Base-by-base conservation (phyloP, 2,113 vertebrate genomes). In the Elaphurus davidianus region DNA sequence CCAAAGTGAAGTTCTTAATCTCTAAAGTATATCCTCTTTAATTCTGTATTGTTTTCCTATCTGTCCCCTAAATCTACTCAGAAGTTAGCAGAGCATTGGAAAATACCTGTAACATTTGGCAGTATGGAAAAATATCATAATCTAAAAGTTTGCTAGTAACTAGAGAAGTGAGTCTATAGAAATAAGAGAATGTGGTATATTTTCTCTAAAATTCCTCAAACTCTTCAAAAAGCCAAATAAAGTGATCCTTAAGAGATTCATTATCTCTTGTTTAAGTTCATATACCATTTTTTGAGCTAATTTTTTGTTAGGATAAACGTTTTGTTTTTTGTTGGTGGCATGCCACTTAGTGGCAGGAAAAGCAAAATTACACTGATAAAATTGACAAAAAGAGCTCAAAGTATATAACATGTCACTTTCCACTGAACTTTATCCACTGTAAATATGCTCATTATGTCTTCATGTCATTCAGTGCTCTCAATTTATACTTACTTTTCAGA, bases 371-470 rank as follows among this genome's bases (percentile, higher is more conserved):
- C 3, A 28, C 1, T 91, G 11, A 21, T 21, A 30, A 59, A 92
- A 54, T 62, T 97, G 91, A n/a, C 9, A 10, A 55, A 95, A 95
- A 88, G 45, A 76, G 30, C 27, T 97, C 84, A 45, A 27, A 50
- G 84, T 60, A 67, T 54, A 27, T 43, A 62, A 5, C 14, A 93
- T 93, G 90, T 97, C 40, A 82, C 50, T 95, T 97, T 88, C n/a
- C 84, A 33, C 57, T 96, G 55, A 92, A 85, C 71, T 64, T 86
- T 89, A 28, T 45, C 54, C n/a, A 33, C 30, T 90, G 4, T 74
- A 62, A 82, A n/a, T 33, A 92, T 43, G 15, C 14, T 86, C 47
- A 87, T 17, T 10, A 47, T 71, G n/a, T 97, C 71, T 60, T 94
- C 45, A 3, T 23, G 4, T 93, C 45, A 67, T 88, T 36, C 55